phyloP scores from a whole-genome alignment of 2,888 invertebrate genomes.

The Hesperia comma region DNA sequence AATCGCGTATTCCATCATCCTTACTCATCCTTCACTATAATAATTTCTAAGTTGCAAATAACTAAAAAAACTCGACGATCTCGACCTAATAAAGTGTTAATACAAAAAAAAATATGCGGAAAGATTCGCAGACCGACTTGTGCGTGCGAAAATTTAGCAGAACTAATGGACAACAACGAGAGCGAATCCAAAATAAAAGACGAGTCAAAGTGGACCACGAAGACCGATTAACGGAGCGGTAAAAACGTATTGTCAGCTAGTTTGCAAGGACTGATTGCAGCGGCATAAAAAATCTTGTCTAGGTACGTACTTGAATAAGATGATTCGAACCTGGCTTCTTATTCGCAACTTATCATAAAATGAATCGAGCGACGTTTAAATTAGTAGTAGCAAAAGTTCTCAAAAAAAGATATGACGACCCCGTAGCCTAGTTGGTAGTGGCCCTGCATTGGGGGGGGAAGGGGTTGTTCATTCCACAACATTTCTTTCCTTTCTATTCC shows the following conservation, averaged over 20 bases:
- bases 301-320: background rate
- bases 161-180: constrained; percentile 31
- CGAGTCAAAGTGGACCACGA: constrained; percentile 14
- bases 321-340: background rate
- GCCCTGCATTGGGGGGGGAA: too few relatives aligned
- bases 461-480: too few relatives aligned
- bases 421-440: too few relatives aligned
- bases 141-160: constrained; percentile 30
- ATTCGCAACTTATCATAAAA: background rate
- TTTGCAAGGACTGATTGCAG: constrained; percentile 5
- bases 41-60: too few relatives aligned
- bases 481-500: too few relatives aligned
- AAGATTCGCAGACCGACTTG: background rate
- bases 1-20: too few relatives aligned
- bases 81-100: background rate
- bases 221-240: constrained; percentile 15
- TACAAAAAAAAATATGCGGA: constrained; percentile 10
- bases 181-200: constrained; percentile 31
- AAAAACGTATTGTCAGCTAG: constrained; percentile 21
- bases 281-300: background rate
- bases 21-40: too few relatives aligned
- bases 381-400: too few relatives aligned
- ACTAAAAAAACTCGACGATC: background rate
- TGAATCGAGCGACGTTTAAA: background rate
- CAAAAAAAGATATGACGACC: too few relatives aligned